A percentile compares a stretch with the other conserved stretches of the same genome.
Conservation (phyloP, 2,113 vertebrate genomes). For the Equus quagga region DNA sequence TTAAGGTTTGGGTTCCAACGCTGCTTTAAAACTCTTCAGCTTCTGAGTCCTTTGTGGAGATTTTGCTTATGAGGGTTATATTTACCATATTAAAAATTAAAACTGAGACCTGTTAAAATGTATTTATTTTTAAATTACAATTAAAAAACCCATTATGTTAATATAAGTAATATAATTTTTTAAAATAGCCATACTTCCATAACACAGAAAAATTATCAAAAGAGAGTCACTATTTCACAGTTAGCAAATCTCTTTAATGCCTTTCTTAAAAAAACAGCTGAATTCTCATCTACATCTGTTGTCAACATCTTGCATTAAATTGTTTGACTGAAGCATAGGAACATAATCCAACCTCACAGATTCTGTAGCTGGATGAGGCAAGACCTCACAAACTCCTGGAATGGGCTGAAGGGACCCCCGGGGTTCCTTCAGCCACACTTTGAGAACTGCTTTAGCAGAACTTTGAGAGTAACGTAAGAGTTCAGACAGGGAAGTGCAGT, state of each 20-base stretch:
- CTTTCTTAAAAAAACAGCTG: neutral
- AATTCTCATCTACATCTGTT: neutral
- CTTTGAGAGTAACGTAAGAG: fast-evolving
- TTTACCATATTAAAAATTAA: neutral
- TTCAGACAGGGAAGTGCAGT: fast-evolving
- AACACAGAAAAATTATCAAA: neutral
- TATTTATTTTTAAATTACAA: neutral
- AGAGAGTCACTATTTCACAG: neutral
- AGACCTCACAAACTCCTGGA: neutral
- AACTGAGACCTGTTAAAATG: neutral
- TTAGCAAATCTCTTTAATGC: neutral
- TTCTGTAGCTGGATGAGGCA: neutral
- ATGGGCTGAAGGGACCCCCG: fast-evolving
- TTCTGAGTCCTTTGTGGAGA: neutral
- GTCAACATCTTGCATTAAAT: neutral
- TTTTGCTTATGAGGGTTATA: neutral
- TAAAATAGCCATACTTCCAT: neutral
- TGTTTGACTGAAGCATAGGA: neutral
- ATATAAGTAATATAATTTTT: neutral
- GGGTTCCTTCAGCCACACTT: fast-evolving
- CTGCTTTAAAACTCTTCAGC: neutral
- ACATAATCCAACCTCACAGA: neutral
- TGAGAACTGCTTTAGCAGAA: neutral
- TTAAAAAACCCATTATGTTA: neutral
- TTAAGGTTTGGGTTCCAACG: neutral